Evolutionary conservation across 2,113 vertebrate genomes (phyloP).

Genomic region (Coptodon bakossiorum): DNA sequence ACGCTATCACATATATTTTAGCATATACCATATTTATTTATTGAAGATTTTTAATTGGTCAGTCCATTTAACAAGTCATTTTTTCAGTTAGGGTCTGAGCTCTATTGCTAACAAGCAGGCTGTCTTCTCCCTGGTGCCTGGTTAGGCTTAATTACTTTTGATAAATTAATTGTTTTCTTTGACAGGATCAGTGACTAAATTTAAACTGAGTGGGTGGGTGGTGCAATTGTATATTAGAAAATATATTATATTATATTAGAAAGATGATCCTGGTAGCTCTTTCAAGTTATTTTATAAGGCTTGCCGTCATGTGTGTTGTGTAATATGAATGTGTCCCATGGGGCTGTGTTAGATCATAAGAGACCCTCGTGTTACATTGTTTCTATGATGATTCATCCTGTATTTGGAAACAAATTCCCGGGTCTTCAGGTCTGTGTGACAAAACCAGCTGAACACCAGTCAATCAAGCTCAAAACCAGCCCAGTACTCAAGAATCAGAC

Average conservation of each 20-base stretch:
- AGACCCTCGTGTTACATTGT: background rate
- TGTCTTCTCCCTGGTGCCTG: background rate
- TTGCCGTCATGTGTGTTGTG: conserved; percentile 23
- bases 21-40: background rate
- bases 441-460: background rate
- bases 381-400: background rate
- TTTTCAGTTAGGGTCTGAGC: background rate
- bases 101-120: background rate
- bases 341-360: conserved; percentile 4
- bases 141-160: background rate
- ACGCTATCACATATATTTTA: background rate
- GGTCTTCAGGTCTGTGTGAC: background rate
- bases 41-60: background rate
- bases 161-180: background rate
- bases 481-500: background rate
- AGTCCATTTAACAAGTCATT: background rate
- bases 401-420: background rate
- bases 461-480: background rate
- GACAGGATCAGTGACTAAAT: background rate
- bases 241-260: background rate
- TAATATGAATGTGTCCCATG: conserved; percentile 14
- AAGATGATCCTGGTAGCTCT: conserved; percentile 47
- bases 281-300: conserved; percentile 23
- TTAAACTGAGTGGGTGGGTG: background rate
- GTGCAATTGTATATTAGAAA: conserved; percentile 1